Percentiles rank a stretch among this genome's conserved stretches.
phyloP scores from a whole-genome alignment of 2,888 invertebrate genomes.

The Mayetiola destructor region DNA sequence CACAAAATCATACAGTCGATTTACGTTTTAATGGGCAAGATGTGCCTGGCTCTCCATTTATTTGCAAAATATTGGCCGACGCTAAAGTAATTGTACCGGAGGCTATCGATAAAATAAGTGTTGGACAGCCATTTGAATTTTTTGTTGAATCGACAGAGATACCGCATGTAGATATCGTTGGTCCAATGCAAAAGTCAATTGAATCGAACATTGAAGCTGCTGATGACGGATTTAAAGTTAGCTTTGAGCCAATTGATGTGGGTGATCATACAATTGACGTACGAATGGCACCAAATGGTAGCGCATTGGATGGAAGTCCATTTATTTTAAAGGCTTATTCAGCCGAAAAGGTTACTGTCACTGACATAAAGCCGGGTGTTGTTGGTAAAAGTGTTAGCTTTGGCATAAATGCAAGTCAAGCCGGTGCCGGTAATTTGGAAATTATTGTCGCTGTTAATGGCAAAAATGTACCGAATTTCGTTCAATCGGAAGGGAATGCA shows the following conservation, averaged over 20 bases:
- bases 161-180: slow-evolving; percentile 67
- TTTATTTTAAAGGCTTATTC: slow-evolving; percentile 94
- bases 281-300: slow-evolving; percentile 42
- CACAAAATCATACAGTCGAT: slow-evolving; percentile 83
- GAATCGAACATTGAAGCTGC: slow-evolving; percentile 42
- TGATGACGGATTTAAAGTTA: slow-evolving; percentile 39
- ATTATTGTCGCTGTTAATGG: slow-evolving; percentile 94
- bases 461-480: slow-evolving; percentile 94
- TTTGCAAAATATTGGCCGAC: slow-evolving; percentile 51
- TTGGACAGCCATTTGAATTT: slow-evolving; percentile 70
- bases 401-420: slow-evolving; percentile 71
- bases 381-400: slow-evolving; percentile 90
- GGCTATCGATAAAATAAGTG: slow-evolving; percentile 77
- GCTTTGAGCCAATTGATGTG: slow-evolving; percentile 76
- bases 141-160: slow-evolving; percentile 72
- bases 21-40: slow-evolving; percentile 91
- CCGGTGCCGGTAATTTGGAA: slow-evolving; percentile 88
- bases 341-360: slow-evolving; percentile 84
- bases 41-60: slow-evolving; percentile 60
- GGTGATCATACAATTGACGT: slow-evolving; percentile 86
- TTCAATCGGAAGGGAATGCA: slow-evolving; percentile 93
- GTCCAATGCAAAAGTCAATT: slow-evolving; percentile 55
- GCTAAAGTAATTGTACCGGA: slow-evolving; percentile 74
- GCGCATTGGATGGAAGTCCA: slow-evolving; percentile 87
- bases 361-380: slow-evolving; percentile 78